Evolutionary conservation across 1,140 invertebrate species (phyloP), one percentile per base, ranked within the genome.

Genomic region (Achatina immaculata): DNA sequence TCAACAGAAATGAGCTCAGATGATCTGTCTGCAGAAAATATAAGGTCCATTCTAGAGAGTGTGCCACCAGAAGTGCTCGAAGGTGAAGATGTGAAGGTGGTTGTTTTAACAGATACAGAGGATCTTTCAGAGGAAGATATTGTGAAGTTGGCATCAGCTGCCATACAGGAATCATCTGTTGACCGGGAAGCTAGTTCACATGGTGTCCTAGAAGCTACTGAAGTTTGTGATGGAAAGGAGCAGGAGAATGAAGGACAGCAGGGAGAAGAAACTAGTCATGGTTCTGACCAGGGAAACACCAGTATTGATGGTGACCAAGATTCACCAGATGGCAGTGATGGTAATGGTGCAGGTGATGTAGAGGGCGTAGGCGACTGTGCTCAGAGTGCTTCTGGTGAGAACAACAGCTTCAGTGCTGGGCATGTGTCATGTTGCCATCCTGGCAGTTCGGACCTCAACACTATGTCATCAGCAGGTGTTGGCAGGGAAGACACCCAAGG

Each of bases 101-200:
- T 89, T 66, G 84, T 89, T 16, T 80, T 86, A 36, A 82, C 86
- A 0, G 88, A 82, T 34, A 78, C 74, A 16, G 81, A 83, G 24
- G 83, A 85, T 45, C 80, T 89, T 24, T 83, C 85, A 28, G 87
- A 88, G 66, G 88, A 88, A 43, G 88, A 88, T 34, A 85, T 84
- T n/a, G 38, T 88, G 6, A 72, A 76, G 45, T 65, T 89, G 31
- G 86, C 86, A 16, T 68, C 82, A 34, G 73, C 80, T 76, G 81
- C 82, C 31, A 36, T 89, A 34, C 58, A 80, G 7, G 81, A 85
- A 28, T 62, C 51, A 31, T 21, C n/a, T 9, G 55, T n/a, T 34
- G 65, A 80, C 19, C 31, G n/a, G 16, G 68, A 24, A 28, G 69
- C 38, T 24, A 55, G 43, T 16, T n/a, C n/a, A n/a, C n/a, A n/a